Base-by-base conservation (phyloP, 2,888 invertebrate species). In the Agonopterix arenella region DNA sequence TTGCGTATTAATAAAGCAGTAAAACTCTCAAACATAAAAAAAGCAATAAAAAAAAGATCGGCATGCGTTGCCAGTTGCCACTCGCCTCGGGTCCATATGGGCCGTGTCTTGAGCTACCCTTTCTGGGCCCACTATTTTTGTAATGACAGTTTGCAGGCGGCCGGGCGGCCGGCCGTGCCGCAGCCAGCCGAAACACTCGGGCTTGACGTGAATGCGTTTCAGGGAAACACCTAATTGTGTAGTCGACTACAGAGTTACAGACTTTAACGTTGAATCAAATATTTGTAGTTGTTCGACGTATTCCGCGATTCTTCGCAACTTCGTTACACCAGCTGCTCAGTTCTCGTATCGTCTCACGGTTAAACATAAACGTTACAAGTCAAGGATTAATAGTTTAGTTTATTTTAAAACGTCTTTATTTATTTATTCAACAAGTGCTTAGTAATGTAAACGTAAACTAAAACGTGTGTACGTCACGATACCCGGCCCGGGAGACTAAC, bases 91-190 rank as follows among this genome's bases (percentile, higher is more conserved):
- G 74, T 76, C 86, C 86, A 86, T 84, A 85, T 85, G 86, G 79
- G 70, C 70, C 73, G 54, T 76, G 80, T 86, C 85, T 73, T 71
- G 62, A 72, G 69, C 81, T 83, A 86, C 86, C 86, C 86, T 88
- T 88, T 86, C 84, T 77, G 81, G 70, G 76, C 71, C 80, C 83
- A 84, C 84, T 86, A 86, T 86, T 88, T 88, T 81, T 76, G 81
- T 85, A 85, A 79, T 85, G 88, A 88, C 85, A 83, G 81, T 81
- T 73, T 60, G 80, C 88, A 88, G 84, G 85, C 85, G 85, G 84
- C 64, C 51, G 50, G 46, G 46, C 42, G 84, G 64, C 51, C 49
- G 46, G 46, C 42, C 45, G 55, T 49, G 56, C 55, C 55, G 56
- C 40, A 9, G 9, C 40, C 10, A 54, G 49, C 55, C 59, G 53